A percentile compares a stretch with the other conserved stretches of the same genome.
Evolutionary conservation across 2,113 vertebrate genomes (phyloP).

Genomic region (Colius striatus): DNA sequence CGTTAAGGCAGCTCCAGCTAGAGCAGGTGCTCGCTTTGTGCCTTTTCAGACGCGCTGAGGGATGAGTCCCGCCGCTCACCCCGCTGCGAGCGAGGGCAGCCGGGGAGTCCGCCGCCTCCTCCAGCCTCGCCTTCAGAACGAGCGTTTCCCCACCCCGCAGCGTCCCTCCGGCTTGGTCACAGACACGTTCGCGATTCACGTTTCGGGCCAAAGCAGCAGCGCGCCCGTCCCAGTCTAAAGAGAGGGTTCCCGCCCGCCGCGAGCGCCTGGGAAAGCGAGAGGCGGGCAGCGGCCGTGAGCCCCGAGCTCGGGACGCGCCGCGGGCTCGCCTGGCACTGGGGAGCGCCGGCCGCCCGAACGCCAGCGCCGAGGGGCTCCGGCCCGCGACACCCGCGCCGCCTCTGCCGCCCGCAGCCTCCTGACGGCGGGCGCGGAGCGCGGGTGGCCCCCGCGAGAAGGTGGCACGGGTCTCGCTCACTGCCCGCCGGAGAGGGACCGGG

Average conservation of each 20-base stretch:
- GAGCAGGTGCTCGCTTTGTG: neutral
- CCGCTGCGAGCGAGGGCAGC: neutral
- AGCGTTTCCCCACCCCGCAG: neutral
- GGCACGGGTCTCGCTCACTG: neutral
- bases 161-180: neutral
- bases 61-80: neutral
- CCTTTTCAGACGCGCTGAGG: neutral
- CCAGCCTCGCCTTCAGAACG: neutral
- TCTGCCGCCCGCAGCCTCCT: no score
- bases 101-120: neutral
- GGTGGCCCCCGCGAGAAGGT: no score
- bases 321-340: no score
- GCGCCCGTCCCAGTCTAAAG: neutral
- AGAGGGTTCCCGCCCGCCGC: neutral
- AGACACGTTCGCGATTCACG: accelerated
- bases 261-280: neutral
- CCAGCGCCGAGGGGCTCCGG: no score
- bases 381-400: no score
- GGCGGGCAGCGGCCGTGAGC: neutral
- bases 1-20: neutral
- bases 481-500: neutral
- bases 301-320: neutral
- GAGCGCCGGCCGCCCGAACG: neutral
- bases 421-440: no score
- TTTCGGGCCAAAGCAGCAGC: neutral